Evolutionary conservation across 30 jellyfish, hydroid and myxozoan species (phyloP), one percentile per base, ranked within the genome.

Genomic region (Aurelia sp.): DNA sequence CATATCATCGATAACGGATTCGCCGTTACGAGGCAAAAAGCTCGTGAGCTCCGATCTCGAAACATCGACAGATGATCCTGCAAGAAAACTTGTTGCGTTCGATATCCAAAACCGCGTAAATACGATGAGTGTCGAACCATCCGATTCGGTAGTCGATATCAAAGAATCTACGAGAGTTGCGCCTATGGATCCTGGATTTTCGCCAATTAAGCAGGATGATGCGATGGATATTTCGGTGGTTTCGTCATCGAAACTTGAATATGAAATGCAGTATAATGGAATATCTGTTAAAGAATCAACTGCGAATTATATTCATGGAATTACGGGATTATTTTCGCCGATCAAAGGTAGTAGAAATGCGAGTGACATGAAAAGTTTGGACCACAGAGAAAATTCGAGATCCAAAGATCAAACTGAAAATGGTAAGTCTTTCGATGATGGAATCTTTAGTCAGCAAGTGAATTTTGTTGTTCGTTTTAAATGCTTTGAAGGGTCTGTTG

Each of bases 251-350:
- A 69, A 74, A 72, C 62, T 13, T 23, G 81, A 82, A 16, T 67
- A 60, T 18, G 82, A 76, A 15, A 55, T 86, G 55, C 96, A 73
- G 4, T 85, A 62, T 22, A 20, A 47, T 69, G 74, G 89, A 0
- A 53, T 74, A 11, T 71, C 87, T 5, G 86, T 86, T 5, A 86
- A 86, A 76, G 96, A 86, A 41, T 86, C 96, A 79, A 86, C 96
- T 30, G 96, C 96, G 72, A 86, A 82, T 41, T 75, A 76, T 19
- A 53, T 86, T 15, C 96, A 86, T 63, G 96, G 96, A 41, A 86
- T 86, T n/a, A 86, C 96, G 33, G 91, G 85, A 21, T 44, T 82
- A 78, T 82, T 69, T 62, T 82, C 91, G 81, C 91, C 91, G 16
- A 82, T 82, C 31, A 69, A 58, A 13, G 86, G 71, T 65, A 47